A percentile compares a stretch with the other conserved stretches of the same genome.
Evolutionary conservation across 2,797 vertebrate species (phyloP).

Genomic region (Pseudopleuronectes americanus): DNA sequence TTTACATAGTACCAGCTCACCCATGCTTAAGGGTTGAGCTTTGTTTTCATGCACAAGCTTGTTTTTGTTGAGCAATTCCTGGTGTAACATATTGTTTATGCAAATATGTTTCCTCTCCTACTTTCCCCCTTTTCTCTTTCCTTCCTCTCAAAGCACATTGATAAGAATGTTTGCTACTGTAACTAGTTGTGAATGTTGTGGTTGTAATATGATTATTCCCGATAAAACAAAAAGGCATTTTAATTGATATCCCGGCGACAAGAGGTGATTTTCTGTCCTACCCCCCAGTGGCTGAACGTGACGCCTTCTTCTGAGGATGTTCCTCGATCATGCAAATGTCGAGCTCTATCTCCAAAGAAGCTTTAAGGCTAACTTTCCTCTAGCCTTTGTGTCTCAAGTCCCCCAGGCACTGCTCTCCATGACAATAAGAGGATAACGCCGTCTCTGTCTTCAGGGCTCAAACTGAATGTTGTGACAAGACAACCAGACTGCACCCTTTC

Average conservation of each 20-base stretch:
- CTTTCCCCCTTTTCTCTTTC: not conserved
- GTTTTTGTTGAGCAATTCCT: constrained; percentile 30
- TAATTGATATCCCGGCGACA: constrained; percentile 1
- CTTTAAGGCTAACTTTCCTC: constrained; percentile 58
- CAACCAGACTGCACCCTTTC: constrained; percentile 52
- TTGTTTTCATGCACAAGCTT: constrained; percentile 31
- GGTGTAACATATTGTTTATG: constrained; percentile 9
- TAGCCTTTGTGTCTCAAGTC: constrained; percentile 38
- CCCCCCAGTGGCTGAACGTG: constrained; percentile 18
- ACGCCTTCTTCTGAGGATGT: constrained; percentile 22
- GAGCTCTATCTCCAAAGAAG: constrained; percentile 50
- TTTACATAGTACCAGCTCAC: constrained; percentile 64
- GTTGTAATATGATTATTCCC: not conserved
- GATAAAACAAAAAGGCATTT: not conserved
- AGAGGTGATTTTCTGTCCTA: constrained; percentile 12
- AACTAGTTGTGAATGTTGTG: not conserved
- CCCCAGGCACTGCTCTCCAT: constrained; percentile 54
- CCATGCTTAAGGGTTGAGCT: not conserved
- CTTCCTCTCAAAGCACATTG: constrained; percentile 3
- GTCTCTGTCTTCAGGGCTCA: constrained; percentile 59
- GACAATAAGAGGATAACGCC: constrained; percentile 69
- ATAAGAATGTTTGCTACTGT: not conserved
- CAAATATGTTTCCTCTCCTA: not conserved
- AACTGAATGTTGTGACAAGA: constrained; percentile 65
- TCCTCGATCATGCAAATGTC: constrained; percentile 42